phyloP scores from a whole-genome alignment of 1,140 invertebrate genomes.

The Papilio polytes region DNA sequence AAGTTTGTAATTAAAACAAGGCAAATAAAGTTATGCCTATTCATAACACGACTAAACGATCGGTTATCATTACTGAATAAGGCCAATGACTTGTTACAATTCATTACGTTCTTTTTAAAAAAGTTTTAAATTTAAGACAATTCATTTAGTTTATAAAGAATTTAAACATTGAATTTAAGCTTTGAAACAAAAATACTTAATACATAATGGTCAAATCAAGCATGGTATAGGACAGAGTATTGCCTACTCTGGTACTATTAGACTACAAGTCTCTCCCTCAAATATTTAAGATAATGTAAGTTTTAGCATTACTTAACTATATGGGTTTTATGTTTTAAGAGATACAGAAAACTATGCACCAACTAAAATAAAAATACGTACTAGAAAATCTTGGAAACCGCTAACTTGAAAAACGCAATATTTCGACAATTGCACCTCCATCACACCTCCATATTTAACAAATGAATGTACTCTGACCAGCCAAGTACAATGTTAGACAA shows the following conservation, averaged over 20 bases:
- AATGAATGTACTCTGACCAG: slow-evolving; percentile 64
- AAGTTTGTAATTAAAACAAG: neutral
- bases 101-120: neutral
- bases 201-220: slow-evolving; percentile 44
- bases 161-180: neutral
- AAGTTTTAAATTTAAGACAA: neutral
- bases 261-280: slow-evolving; percentile 80
- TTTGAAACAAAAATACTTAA: slow-evolving; percentile 3
- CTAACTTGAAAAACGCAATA: slow-evolving; percentile 73
- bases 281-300: slow-evolving; percentile 69
- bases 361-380: slow-evolving; percentile 63
- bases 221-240: slow-evolving; percentile 61
- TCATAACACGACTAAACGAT: slow-evolving; percentile 16
- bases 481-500: slow-evolving; percentile 24
- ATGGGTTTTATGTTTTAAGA: slow-evolving; percentile 53
- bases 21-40: neutral
- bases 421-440: slow-evolving; percentile 74
- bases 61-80: neutral
- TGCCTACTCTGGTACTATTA: slow-evolving; percentile 64
- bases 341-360: slow-evolving; percentile 61
- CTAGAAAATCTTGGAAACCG: slow-evolving; percentile 68
- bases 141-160: neutral
- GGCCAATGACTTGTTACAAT: neutral
- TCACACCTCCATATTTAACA: slow-evolving; percentile 83
- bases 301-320: slow-evolving; percentile 50